These are phyloP conservation scores for Halyomorpha halys DNA, from an alignment of 1,140 invertebrate species.

Conservation along the genomic window DNA sequence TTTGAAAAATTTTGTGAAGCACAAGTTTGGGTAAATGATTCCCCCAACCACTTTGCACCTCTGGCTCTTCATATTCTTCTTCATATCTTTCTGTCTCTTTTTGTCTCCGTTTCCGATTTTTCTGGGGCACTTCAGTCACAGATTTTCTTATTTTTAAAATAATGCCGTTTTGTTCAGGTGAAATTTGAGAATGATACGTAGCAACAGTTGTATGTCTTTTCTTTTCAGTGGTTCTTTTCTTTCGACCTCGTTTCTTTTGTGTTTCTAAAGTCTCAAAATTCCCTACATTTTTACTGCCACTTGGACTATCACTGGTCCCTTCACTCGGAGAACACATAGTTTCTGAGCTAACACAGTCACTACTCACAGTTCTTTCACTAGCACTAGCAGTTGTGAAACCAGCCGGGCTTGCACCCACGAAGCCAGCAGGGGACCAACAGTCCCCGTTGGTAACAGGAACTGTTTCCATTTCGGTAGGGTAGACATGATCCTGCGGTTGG, in stretches of 20 bases:
- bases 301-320: conserved; percentile 24
- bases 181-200: conserved; percentile 46
- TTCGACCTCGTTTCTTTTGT: conserved; percentile 28
- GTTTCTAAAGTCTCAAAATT: conserved; percentile 19
- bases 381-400: conserved; percentile 26
- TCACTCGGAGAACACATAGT: conserved; percentile 32
- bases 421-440: conserved; percentile 29
- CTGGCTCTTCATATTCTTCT: conserved; percentile 35
- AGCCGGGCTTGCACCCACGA: conserved; percentile 9
- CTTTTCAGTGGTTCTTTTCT: conserved; percentile 27
- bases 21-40: conserved; percentile 49
- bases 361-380: conserved; percentile 32
- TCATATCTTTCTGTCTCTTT: conserved; percentile 28
- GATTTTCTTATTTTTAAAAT: conserved; percentile 53
- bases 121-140: conserved; percentile 29
- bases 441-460: conserved; percentile 29
- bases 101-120: conserved; percentile 30
- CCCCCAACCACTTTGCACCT: conserved; percentile 48
- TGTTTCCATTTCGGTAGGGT: conserved; percentile 14
- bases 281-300: conserved; percentile 9
- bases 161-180: conserved; percentile 49
- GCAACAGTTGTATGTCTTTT: conserved; percentile 28
- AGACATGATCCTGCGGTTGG: conserved; percentile 3
- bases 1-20: conserved; percentile 57
- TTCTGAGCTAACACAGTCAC: conserved; percentile 32